Base-by-base conservation (phyloP, 1,140 invertebrate species). In the Leptinotarsa defecta region DNA sequence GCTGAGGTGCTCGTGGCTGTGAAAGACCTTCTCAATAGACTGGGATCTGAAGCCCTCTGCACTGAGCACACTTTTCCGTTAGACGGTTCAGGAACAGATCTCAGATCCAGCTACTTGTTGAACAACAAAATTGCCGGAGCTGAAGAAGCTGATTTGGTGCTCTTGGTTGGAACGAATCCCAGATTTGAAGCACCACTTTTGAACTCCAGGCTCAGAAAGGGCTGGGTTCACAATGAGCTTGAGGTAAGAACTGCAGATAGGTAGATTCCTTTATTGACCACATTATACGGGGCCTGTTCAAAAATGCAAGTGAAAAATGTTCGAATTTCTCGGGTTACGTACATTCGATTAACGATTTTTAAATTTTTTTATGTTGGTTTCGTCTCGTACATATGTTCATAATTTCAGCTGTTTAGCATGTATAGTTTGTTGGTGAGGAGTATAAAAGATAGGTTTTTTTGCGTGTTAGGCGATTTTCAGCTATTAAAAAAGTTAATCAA, bases 171-270 rank as follows among this genome's bases (percentile, higher is more conserved):
- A 76, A 98, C 96, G 4, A 99, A 99, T 89, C 96, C 97, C 0
- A 90, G 98, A 74, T 98, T 95, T 85, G 98, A 99, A 88, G 98
- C 98, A n/a, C 97, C 98, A 8, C 86, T 99, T 8, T 88, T 99
- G 17, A 99, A 99, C 88, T 94, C 98, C 0, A 91, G 98, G 79
- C 92, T 99, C 75, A 92, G 98, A 48, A 99, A 99, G 88, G 91
- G 92, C 68, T 98, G 93, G 87, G 87, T 96, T 11, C 94, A 96
- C 83, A 94, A 94, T 84, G 95, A 97, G 84, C 88, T 92, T 74
- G 89, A 95, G 80, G 89, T 83, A 78, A 73, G 78, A 43, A 8
- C 34, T 43, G 8, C 34, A 43, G 2, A 43, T 43, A 11, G 34
- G 34, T 11, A 11, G 6, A 43, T 3, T 43, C 0, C 22, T 11